A percentile compares a stretch with the other conserved stretches of the same genome.
phyloP scores from a whole-genome alignment of 2,888 invertebrate genomes.

The Xestia xanthographa region DNA sequence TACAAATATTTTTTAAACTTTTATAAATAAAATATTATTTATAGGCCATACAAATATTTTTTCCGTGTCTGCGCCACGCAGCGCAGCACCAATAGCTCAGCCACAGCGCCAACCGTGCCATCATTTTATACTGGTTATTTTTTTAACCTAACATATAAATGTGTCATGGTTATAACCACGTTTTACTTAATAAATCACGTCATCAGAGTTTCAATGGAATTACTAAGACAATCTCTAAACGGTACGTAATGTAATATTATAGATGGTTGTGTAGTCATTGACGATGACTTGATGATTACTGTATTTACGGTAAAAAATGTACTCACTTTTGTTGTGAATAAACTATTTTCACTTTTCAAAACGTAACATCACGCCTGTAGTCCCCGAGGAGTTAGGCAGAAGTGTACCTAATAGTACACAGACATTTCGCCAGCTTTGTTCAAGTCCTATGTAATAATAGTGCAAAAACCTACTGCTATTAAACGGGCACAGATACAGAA shows the following conservation, averaged over 20 bases:
- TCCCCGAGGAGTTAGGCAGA: neutral
- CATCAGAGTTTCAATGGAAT: neutral
- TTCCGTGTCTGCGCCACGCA: too few species aligned
- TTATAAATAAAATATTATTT: too few species aligned
- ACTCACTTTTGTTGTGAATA: neutral
- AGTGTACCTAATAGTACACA: neutral
- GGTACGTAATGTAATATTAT: neutral
- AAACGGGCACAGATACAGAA: too few species aligned
- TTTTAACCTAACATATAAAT: neutral
- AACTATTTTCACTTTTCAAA: neutral
- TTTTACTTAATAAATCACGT: slow-evolving; percentile 2
- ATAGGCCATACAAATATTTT: too few species aligned
- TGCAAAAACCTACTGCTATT: too few species aligned
- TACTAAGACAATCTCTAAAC: neutral
- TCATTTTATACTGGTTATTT: neutral
- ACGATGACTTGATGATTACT: slow-evolving; percentile 1
- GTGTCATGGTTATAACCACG: neutral
- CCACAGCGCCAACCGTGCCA: too few species aligned
- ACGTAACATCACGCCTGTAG: neutral
- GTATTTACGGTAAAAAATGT: neutral
- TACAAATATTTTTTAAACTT: too few species aligned
- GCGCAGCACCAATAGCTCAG: too few species aligned
- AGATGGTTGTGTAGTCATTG: neutral
- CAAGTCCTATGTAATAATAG: too few species aligned
- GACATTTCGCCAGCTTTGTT: too few species aligned